These are phyloP conservation scores for Cephus pygmeus DNA, from an alignment of 2,888 invertebrate genomes.

Conservation along the genomic window DNA sequence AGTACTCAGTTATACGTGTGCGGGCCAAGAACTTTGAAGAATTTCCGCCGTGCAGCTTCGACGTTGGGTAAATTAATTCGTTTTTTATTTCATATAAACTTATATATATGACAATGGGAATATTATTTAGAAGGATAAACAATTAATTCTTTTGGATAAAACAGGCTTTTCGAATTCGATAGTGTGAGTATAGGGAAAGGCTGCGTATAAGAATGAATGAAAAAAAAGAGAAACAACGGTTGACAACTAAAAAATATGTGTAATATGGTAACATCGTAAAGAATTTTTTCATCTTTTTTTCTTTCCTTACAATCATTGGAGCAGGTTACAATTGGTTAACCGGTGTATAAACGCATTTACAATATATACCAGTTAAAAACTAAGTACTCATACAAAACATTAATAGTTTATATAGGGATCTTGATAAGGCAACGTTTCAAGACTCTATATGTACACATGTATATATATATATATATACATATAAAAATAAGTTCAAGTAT, in stretches of 20 bases:
- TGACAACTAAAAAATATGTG: slow-evolving; percentile 4
- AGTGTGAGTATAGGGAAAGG: background rate
- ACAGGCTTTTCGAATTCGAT: background rate
- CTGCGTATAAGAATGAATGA: background rate
- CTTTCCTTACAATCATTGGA: slow-evolving; percentile 28
- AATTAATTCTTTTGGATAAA: background rate
- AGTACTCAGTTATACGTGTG: background rate
- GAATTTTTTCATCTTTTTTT: slow-evolving; percentile 31
- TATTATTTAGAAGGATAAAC: background rate
- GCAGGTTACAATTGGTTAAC: slow-evolving; percentile 22
- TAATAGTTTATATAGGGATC: background rate
- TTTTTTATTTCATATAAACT: background rate
- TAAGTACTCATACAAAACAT: slow-evolving; percentile 39
- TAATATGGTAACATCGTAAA: slow-evolving; percentile 3
- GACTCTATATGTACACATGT: background rate
- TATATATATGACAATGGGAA: background rate
- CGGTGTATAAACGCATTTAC: slow-evolving; percentile 13
- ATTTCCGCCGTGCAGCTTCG: background rate
- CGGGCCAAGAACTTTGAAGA: background rate
- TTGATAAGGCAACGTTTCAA: slow-evolving; percentile 3
- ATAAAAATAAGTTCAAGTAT: background rate
- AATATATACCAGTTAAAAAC: slow-evolving; percentile 30
- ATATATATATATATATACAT: background rate
- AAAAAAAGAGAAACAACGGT: background rate
- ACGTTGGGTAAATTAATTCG: background rate